Base-by-base conservation (phyloP, 2,797 vertebrate species). In the Mallotus villosus region DNA sequence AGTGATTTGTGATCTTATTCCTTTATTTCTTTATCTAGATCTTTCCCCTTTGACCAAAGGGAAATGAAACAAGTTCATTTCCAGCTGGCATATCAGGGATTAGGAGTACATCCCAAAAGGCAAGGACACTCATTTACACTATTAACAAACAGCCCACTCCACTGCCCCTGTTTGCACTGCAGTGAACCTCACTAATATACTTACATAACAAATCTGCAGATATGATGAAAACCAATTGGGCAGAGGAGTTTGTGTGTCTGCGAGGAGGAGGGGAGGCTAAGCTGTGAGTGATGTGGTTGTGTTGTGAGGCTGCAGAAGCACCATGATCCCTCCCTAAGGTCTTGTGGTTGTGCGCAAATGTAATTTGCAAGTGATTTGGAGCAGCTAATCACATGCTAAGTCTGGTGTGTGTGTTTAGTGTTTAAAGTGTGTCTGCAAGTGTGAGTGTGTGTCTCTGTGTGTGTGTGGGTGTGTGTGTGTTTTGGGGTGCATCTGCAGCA, bases 311-410 rank as follows among this genome's bases (percentile, higher is more conserved):
- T 16, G 51, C 32, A 46, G 34, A 51, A 51, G 27, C 22, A 34
- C 46, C 21, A 65, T 63, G 24, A 19, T n/a, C 29, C 2, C 16
- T 27, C 61, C 61, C 29, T 6, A 17, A 29, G 27, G 61, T 12
- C 27, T 37, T 63, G 19, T 55, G 51, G 19, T 5, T 34, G 14
- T 34, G 29, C 27, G 16, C 61, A 63, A 63, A 34, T 41, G 41
- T 41, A 21, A 60, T 65, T 61, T 63, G 46, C 49, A 68, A 66
- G 67, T 71, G 76, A 81, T 83, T 75, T 74, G 68, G 65, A 32
- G 53, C 72, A 81, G 70, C 74, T 84, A 80, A 77, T 83, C 71
- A 80, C 77, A 82, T 81, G 77, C 81, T 70, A 60, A 67, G 66
- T 32, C 27, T 67, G 72, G 74, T 73, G 68, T 4, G 68, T 21